These are phyloP conservation scores for Callocephalon fimbriatum DNA, from an alignment of 2,113 vertebrate species.

Conservation along the genomic window DNA sequence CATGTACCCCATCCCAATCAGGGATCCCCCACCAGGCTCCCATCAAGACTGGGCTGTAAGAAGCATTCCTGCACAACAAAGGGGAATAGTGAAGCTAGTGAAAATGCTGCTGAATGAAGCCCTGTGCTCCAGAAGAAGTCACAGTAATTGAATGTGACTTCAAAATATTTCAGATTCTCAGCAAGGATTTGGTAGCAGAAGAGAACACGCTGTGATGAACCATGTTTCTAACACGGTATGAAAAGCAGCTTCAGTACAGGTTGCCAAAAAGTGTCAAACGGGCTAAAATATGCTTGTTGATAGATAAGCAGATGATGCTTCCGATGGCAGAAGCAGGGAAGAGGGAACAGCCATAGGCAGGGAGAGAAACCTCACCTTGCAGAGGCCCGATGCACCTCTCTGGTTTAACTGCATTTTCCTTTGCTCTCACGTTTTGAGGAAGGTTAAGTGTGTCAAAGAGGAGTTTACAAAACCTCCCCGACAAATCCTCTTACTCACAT, in stretches of 20 bases:
- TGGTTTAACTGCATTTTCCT: not conserved
- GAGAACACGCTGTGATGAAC: not conserved
- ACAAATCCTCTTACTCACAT: slow-evolving; percentile 48
- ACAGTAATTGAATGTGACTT: not conserved
- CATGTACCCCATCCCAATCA: not conserved
- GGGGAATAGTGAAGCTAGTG: not conserved
- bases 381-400: not conserved
- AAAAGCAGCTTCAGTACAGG: not conserved
- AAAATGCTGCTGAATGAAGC: not conserved
- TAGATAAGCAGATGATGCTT: not conserved
- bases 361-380: not conserved
- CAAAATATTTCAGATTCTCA: slow-evolving; percentile 12
- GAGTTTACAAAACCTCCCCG: slow-evolving; percentile 7
- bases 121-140: not conserved
- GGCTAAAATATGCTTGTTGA: not conserved
- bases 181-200: slow-evolving; percentile 5
- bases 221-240: not conserved
- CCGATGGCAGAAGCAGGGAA: not conserved
- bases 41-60: not conserved
- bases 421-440: not conserved
- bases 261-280: not conserved
- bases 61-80: not conserved
- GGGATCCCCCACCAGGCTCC: accelerated
- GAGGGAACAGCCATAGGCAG: not conserved
- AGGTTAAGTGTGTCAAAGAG: slow-evolving; percentile 26